A percentile compares a stretch with the other conserved stretches of the same genome.
phyloP scores from a whole-genome alignment of 2,797 vertebrate species.

The Silurus aristotelis region DNA sequence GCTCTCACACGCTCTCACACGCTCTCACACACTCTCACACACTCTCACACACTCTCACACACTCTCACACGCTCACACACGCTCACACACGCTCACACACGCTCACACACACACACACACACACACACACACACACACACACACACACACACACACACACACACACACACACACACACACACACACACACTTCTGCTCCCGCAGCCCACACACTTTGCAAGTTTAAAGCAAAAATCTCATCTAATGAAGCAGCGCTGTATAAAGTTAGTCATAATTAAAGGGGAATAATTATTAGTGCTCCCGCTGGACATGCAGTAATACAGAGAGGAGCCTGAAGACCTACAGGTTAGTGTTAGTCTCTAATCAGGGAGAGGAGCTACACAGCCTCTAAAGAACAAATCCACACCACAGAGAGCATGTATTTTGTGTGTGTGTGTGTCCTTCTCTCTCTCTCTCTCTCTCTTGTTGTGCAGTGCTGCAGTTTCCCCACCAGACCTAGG shows the following conservation, averaged over 20 bases:
- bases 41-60: too few species aligned
- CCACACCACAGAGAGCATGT: conserved; percentile 23
- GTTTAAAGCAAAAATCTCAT: conserved; percentile 30
- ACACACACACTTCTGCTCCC: neutral
- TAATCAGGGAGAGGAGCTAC: conserved; percentile 22
- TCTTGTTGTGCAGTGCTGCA: conserved; percentile 65
- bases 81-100: too few species aligned
- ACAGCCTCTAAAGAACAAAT: conserved; percentile 46
- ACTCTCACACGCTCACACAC: too few species aligned
- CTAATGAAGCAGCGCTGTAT: conserved; percentile 37
- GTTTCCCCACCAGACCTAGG: conserved; percentile 55
- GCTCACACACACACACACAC: conserved; percentile 1
- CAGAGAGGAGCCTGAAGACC: conserved; percentile 15
- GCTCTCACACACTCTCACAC: too few species aligned
- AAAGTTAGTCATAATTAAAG: conserved; percentile 73
- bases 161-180: conserved; percentile 35
- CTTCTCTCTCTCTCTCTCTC: conserved; percentile 53
- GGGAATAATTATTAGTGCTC: conserved; percentile 63
- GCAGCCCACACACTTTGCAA: conserved; percentile 43
- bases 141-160: conserved; percentile 13
- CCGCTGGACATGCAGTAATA: conserved; percentile 51
- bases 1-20: too few species aligned
- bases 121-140: conserved; percentile 26
- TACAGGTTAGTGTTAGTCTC: conserved; percentile 64
- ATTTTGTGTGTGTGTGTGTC: conserved; percentile 35